A percentile compares a stretch with the other conserved stretches of the same genome.
Conservation (phyloP, 2,113 vertebrate genomes). For the Falcunculus frontatus region DNA sequence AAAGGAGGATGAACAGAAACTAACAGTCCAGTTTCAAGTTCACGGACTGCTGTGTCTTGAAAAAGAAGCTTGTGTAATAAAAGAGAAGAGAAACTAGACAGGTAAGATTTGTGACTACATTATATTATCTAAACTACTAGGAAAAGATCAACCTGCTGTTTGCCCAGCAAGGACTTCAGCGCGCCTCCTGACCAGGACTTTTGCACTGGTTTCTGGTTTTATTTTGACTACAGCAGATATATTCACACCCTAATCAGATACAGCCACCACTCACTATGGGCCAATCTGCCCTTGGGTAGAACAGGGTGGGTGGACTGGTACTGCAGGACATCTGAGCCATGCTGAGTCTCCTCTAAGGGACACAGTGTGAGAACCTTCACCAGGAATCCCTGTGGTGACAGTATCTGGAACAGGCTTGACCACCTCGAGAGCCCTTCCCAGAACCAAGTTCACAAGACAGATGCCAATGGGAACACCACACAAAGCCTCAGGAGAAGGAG, state of each 20-base stretch:
- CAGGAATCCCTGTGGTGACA: not conserved
- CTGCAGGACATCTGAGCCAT: rapidly evolving
- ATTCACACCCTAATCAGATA: not conserved
- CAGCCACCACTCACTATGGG: not conserved
- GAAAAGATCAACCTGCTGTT: not conserved
- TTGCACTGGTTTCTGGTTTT: not conserved
- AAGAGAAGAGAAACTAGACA: not conserved
- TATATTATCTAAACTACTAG: not conserved
- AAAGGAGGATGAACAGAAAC: not conserved
- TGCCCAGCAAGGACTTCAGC: not conserved
- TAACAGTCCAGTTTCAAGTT: not conserved
- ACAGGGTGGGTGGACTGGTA: not conserved
- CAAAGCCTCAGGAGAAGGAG: not conserved
- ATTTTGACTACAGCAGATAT: not conserved
- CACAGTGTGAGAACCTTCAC: not conserved
- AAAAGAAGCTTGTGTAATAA: not conserved
- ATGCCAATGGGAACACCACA: not conserved
- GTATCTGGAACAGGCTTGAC: rapidly evolving
- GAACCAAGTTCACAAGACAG: not conserved
- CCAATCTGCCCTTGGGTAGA: not conserved
- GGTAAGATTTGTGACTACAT: not conserved
- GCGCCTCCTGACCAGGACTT: not conserved
- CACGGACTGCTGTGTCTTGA: not conserved
- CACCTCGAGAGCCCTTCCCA: not conserved
- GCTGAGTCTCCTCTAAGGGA: not conserved